phyloP scores from a whole-genome alignment of 2,113 vertebrate species.

The Rhea pennata region DNA sequence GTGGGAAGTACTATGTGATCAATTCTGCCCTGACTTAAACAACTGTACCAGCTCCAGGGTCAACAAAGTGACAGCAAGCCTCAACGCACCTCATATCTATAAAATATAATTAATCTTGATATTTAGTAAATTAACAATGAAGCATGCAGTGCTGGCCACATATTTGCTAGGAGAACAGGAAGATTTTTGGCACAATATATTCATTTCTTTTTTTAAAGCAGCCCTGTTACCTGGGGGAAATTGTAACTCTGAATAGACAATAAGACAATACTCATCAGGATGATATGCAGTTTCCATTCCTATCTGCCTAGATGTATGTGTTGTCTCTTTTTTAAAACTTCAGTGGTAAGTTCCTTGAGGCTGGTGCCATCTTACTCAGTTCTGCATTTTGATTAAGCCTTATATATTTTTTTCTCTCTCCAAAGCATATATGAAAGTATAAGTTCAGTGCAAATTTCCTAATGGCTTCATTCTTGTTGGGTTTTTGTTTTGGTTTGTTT shows the following conservation, averaged over 20 bases:
- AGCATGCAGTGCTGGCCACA: background rate
- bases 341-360: background rate
- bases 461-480: background rate
- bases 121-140: slow-evolving; percentile 34
- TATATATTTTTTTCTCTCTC: background rate
- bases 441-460: background rate
- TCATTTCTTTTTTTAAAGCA: slow-evolving; percentile 7
- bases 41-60: slow-evolving; percentile 21
- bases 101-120: background rate
- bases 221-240: background rate
- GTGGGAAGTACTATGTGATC: background rate
- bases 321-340: slow-evolving; percentile 50
- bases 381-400: slow-evolving; percentile 2
- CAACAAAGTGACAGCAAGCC: background rate
- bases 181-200: background rate
- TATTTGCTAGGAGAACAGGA: background rate
- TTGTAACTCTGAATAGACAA: background rate
- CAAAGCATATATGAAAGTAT: background rate
- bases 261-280: slow-evolving; percentile 3
- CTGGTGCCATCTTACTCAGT: slow-evolving; percentile 9
- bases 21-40: slow-evolving; percentile 35
- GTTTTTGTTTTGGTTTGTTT: background rate
- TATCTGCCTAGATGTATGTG: slow-evolving; percentile 40
- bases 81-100: background rate
- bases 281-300: slow-evolving; percentile 53